Evolutionary conservation across 2,797 vertebrate genomes (phyloP), one percentile per base, ranked within the genome.

Genomic region (Staurois parvus): DNA sequence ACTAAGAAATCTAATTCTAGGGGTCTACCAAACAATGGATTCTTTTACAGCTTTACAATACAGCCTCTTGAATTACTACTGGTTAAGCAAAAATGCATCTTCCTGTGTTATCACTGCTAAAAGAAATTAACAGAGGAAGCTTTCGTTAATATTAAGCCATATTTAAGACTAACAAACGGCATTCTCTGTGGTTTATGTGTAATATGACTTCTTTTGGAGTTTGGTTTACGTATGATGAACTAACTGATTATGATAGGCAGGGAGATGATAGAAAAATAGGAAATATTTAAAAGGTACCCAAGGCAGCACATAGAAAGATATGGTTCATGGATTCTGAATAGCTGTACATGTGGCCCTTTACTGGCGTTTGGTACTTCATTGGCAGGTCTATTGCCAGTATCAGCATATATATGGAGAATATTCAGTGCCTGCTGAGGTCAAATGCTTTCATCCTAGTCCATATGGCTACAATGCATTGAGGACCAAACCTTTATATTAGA

Each of bases 101-200:
- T 73, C 19, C 70, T 79, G 29, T 77, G 75, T 69, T 59, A 74
- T 11, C 70, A 72, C 19, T 8, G 76, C 69, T 62, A 24, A 72
- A 62, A 68, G 21, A 13, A 29, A 82, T 13, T 13, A 30, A 34
- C 34, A 52, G 48, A 75, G 40, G 56, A 34, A 26, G 45, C 48
- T 45, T 72, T 62, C 45, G 28, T 76, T 81, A 81, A 76, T 28
- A 40, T 64, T 69, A 86, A 86, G 85, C 85, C 85, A 86, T 86
- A 86, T 19, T 73, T 56, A 83, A 67, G 75, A 86, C 29, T 79
- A 66, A 72, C 69, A 64, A 45, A 64, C 32, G 37, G 69, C 67
- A 67, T 67, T 72, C 59, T 59, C 28, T 66, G 56, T 66, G 70
- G 28, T 42, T 30, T 56, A 79, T 30, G 52, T 37, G 59, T 52